Evolutionary conservation across 2,797 vertebrate species (phyloP).

Genomic region (Microhierax caerulescens): DNA sequence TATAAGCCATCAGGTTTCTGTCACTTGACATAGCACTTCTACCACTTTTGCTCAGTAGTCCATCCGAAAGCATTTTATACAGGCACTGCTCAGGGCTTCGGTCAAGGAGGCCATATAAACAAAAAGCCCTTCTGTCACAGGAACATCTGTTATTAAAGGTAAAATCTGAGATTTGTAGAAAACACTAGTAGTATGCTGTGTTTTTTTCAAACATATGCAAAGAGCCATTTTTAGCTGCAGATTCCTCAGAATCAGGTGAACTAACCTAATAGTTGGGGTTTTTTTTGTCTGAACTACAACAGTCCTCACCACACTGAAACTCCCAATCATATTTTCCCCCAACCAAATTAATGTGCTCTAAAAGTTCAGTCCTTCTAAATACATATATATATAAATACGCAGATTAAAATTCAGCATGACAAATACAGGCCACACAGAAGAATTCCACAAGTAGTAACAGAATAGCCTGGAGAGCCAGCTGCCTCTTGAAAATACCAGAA

Average conservation of each 20-base stretch:
- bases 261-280: fast-evolving
- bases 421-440: not conserved
- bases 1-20: not conserved
- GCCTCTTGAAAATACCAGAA: not conserved
- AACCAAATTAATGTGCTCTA: not conserved
- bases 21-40: not conserved
- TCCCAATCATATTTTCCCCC: not conserved
- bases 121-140: not conserved
- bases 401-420: not conserved
- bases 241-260: not conserved
- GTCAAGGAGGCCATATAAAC: not conserved
- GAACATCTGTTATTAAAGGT: not conserved
- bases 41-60: not conserved
- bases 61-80: not conserved
- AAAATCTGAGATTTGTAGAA: not conserved
- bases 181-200: not conserved
- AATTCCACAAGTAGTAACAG: not conserved
- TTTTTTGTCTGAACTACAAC: not conserved
- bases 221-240: not conserved
- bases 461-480: not conserved
- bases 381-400: too few relatives aligned
- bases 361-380: not conserved
- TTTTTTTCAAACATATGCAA: not conserved
- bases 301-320: not conserved
- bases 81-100: not conserved